These are phyloP conservation scores for Chloropsis cyanopogon DNA, from an alignment of 2,113 vertebrate genomes.

Conservation along the genomic window DNA sequence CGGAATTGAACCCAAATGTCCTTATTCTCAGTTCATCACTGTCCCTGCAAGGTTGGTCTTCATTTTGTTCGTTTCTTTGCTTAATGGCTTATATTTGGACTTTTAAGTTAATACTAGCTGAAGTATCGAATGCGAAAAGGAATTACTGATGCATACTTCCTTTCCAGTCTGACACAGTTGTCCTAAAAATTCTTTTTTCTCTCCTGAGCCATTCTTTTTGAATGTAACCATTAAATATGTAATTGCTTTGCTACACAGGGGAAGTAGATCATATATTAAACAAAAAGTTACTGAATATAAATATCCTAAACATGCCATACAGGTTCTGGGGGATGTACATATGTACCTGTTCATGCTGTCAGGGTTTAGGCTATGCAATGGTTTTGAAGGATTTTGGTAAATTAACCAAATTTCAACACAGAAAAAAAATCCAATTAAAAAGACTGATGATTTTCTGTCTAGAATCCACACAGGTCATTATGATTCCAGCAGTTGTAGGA, in stretches of 20 bases:
- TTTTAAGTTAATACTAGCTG: slow-evolving; percentile 42
- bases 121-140: slow-evolving; percentile 44
- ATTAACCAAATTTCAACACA: neutral
- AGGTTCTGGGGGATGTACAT: neutral
- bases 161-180: neutral
- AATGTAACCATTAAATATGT: slow-evolving; percentile 11
- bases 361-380: neutral
- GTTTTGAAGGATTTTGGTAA: neutral
- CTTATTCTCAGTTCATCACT: slow-evolving; percentile 32
- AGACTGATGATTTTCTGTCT: neutral
- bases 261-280: neutral
- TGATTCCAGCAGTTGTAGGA: neutral
- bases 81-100: slow-evolving; percentile 41
- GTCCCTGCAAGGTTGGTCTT: slow-evolving; percentile 31
- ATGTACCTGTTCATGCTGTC: neutral
- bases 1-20: slow-evolving; percentile 43
- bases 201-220: neutral
- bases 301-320: neutral
- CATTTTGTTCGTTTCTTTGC: slow-evolving; percentile 6
- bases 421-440: neutral
- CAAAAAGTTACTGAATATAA: neutral
- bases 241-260: neutral
- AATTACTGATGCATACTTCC: slow-evolving; percentile 23
- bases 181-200: neutral
- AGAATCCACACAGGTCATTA: neutral